Evolutionary conservation across 1,140 invertebrate genomes (phyloP).

Genomic region (Calliphora vicina): DNA sequence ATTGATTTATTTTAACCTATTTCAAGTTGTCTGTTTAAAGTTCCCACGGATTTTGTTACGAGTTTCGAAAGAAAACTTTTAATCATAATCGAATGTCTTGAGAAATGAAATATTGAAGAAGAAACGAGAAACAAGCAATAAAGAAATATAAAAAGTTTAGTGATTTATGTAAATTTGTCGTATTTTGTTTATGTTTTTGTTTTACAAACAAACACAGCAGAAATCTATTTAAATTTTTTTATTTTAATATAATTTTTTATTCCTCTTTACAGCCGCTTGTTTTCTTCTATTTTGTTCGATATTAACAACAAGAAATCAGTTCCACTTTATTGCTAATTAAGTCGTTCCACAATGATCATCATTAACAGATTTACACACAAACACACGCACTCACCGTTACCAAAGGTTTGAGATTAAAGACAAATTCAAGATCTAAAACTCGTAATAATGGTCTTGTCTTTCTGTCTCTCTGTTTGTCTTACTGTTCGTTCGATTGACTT

Average conservation of each 20-base stretch:
- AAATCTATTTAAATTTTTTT: neutral
- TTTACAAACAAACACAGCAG: neutral
- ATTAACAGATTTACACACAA: neutral
- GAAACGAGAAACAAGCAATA: neutral
- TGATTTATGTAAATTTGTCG: conserved; percentile 13
- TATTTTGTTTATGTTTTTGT: neutral
- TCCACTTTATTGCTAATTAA: conserved; percentile 32
- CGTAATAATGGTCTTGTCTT: neutral
- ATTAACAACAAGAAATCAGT: conserved; percentile 13
- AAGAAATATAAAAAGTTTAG: neutral
- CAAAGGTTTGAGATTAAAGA: neutral
- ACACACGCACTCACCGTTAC: neutral
- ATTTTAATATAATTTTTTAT: neutral
- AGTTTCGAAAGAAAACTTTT: neutral
- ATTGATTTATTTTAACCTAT: neutral
- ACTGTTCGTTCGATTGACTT: neutral
- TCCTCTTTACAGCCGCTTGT: neutral
- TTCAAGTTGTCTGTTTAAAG: neutral
- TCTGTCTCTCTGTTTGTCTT: neutral
- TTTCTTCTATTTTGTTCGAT: neutral
- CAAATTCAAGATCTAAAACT: neutral
- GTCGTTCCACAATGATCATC: conserved; percentile 27
- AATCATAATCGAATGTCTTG: neutral
- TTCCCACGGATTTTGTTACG: neutral
- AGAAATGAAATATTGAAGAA: too few species aligned